Conservation (phyloP, 2,888 invertebrate genomes). For the Amblyjoppa proteus region DNA sequence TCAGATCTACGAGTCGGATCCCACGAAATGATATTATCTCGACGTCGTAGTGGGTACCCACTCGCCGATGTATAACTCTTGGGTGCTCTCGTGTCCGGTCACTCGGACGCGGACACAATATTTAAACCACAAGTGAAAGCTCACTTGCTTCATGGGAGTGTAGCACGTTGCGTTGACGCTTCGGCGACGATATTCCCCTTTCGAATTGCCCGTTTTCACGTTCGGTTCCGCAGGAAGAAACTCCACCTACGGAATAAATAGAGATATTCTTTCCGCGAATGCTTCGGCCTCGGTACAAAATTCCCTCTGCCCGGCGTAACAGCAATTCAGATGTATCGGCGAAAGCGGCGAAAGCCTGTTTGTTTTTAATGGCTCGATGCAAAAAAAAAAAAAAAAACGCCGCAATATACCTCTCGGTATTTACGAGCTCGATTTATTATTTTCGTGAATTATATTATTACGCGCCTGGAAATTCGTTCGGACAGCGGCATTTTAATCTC, state of each 20-base stretch:
- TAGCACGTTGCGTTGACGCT: conserved; percentile 50
- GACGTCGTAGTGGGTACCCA: conserved; percentile 6
- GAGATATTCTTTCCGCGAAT: conserved; percentile 10
- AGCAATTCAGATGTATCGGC: conserved; percentile 10
- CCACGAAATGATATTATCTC: conserved; percentile 51
- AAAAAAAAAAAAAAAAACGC: background rate
- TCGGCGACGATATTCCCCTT: conserved; percentile 47
- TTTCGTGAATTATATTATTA: conserved; percentile 4
- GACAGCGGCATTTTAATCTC: background rate
- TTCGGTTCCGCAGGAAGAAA: conserved; percentile 20
- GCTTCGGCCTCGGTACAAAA: background rate
- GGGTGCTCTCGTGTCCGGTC: conserved; percentile 29
- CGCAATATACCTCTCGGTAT: background rate
- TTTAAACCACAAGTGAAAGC: conserved; percentile 70
- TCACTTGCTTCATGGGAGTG: conserved; percentile 56
- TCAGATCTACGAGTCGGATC: conserved; percentile 73
- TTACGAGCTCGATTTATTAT: conserved; percentile 11
- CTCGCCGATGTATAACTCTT: conserved; percentile 6
- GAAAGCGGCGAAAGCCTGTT: conserved; percentile 20
- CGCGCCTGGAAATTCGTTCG: background rate
- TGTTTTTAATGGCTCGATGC: background rate
- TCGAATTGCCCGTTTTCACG: conserved; percentile 2
- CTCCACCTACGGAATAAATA: conserved; percentile 20
- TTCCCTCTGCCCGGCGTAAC: background rate
- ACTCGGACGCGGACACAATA: conserved; percentile 44